Percentiles rank a stretch among this genome's conserved stretches.
phyloP scores from a whole-genome alignment of 2,113 vertebrate species.

The Falco punctatus region DNA sequence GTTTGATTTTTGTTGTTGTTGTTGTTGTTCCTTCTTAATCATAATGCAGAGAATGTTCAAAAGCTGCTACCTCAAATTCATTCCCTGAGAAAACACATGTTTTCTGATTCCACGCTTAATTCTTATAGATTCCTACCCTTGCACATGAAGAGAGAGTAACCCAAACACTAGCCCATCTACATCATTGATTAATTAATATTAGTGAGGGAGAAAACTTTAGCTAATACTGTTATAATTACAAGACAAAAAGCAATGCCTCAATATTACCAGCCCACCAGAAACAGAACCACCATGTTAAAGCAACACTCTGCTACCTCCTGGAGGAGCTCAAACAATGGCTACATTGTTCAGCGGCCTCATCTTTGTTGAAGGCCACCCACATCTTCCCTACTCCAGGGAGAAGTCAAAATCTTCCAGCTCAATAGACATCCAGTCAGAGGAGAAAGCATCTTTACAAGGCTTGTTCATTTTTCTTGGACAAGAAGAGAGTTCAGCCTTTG shows the following conservation, averaged over 20 bases:
- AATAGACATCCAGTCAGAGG: conserved; percentile 2
- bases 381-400: conserved; percentile 37
- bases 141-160: background rate
- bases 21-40: background rate
- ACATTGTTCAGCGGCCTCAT: conserved; percentile 45
- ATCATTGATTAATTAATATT: background rate
- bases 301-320: conserved; percentile 37
- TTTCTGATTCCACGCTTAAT: background rate
- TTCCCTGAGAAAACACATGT: rapidly evolving
- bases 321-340: conserved; percentile 45
- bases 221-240: background rate
- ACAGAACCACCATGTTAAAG: background rate
- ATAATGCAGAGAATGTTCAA: background rate
- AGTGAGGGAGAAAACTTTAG: background rate
- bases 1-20: background rate
- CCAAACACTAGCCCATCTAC: background rate
- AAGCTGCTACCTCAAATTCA: background rate
- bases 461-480: conserved; percentile 53
- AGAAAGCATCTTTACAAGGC: conserved; percentile 60
- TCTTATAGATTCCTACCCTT: background rate
- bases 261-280: conserved; percentile 3
- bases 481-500: conserved; percentile 32
- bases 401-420: conserved; percentile 55
- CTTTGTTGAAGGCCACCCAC: conserved; percentile 63
- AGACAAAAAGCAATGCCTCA: conserved; percentile 15